Percentiles rank a stretch among this genome's conserved stretches.
Evolutionary conservation across 1,140 invertebrate species (phyloP).

Genomic region (Atta cephalotes): DNA sequence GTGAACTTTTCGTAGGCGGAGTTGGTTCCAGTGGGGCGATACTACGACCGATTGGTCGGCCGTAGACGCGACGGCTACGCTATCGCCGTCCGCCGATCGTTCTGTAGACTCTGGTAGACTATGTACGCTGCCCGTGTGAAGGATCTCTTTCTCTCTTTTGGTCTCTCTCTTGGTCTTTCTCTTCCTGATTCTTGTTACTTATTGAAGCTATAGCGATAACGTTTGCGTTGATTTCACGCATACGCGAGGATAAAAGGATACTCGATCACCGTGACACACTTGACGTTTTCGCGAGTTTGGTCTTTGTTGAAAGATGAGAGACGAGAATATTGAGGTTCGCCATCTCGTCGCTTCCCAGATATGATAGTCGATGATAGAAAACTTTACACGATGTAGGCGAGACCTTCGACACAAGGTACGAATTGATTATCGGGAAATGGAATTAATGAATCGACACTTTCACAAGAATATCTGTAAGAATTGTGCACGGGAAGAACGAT

Average conservation of each 20-base stretch:
- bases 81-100: conserved; percentile 47
- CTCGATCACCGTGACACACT: conserved; percentile 11
- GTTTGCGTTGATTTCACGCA: conserved; percentile 44
- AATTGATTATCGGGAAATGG: background rate
- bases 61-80: conserved; percentile 13
- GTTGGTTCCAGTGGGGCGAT: conserved; percentile 38
- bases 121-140: background rate
- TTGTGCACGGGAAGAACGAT: background rate
- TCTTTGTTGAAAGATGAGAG: conserved; percentile 12
- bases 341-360: background rate
- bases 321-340: conserved; percentile 29
- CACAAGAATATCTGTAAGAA: background rate
- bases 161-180: background rate
- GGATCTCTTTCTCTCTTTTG: conserved; percentile 4
- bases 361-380: background rate
- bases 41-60: conserved; percentile 30
- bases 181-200: conserved; percentile 13
- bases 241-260: conserved; percentile 23
- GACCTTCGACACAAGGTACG: background rate
- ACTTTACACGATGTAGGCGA: background rate
- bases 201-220: conserved; percentile 18
- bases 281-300: conserved; percentile 12
- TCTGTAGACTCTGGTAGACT: background rate
- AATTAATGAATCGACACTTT: background rate
- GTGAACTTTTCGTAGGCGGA: conserved; percentile 59